Percentiles rank a stretch among this genome's conserved stretches.
These are phyloP conservation scores for Amblyornis subalaris DNA, from an alignment of 2,113 vertebrate species.

Conservation along the genomic window DNA sequence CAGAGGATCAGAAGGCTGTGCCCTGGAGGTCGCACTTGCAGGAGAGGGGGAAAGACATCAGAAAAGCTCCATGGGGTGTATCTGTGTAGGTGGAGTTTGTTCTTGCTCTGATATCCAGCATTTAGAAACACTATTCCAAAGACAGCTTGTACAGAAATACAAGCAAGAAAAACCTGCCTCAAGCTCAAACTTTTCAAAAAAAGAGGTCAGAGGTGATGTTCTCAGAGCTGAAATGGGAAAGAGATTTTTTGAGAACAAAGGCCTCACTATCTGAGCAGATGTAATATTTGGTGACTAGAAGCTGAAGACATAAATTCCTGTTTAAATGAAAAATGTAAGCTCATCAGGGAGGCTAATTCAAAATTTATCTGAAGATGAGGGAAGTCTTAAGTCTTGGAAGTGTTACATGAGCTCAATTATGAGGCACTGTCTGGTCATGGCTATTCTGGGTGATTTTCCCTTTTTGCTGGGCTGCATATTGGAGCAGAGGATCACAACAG, in stretches of 20 bases:
- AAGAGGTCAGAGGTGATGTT: not conserved
- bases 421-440: not conserved
- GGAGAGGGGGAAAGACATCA: not conserved
- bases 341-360: not conserved
- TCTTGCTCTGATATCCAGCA: not conserved
- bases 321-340: not conserved
- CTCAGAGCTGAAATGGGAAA: not conserved
- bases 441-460: not conserved
- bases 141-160: constrained; percentile 3
- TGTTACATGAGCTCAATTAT: not conserved
- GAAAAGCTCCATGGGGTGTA: not conserved
- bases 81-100: constrained; percentile 11
- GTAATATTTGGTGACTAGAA: not conserved
- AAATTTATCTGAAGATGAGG: not conserved
- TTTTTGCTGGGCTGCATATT: not conserved
- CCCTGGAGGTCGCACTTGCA: not conserved
- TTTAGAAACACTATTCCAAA: not conserved
- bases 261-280: not conserved
- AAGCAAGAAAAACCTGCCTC: not conserved
- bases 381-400: not conserved
- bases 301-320: not conserved
- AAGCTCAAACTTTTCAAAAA: not conserved
- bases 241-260: not conserved
- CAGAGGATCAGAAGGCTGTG: not conserved
- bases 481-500: not conserved